These are phyloP conservation scores for Caenorhabditis remanei DNA, from an alignment of 1,140 invertebrate genomes.

Conservation along the genomic window DNA sequence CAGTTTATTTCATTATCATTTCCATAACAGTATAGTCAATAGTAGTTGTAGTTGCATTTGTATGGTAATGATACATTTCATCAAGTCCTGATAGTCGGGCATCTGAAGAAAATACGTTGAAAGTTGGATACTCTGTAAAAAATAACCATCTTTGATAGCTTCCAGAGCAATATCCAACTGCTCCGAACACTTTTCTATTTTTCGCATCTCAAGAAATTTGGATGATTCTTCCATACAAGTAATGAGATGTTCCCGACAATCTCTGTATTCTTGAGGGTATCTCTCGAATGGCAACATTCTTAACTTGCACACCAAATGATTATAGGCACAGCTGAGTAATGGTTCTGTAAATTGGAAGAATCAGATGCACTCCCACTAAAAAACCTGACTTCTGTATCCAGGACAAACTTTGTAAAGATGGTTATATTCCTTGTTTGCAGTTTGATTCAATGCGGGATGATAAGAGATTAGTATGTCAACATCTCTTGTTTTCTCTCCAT, in stretches of 20 bases:
- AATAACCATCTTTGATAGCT: conserved; percentile 2
- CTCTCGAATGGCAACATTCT: background rate
- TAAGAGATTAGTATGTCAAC: background rate
- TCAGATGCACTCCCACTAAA: no score
- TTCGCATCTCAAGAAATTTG: background rate
- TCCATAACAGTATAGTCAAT: background rate
- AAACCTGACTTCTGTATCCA: conserved; percentile 23
- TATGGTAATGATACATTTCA: background rate
- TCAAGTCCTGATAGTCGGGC: background rate
- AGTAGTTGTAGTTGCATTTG: background rate
- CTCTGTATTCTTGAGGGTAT: conserved; percentile 11
- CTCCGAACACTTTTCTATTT: background rate
- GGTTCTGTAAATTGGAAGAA: background rate
- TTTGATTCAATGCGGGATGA: conserved; percentile 6
- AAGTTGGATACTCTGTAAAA: background rate
- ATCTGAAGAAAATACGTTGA: background rate
- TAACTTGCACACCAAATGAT: conserved; percentile 8
- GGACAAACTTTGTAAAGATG: background rate
- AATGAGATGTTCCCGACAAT: background rate
- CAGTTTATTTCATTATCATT: no score
- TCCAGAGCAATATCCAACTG: conserved; percentile 5
- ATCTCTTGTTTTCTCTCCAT: background rate
- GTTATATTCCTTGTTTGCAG: background rate
- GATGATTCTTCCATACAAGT: background rate
- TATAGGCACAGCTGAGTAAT: conserved; percentile 15